These are phyloP conservation scores for Eupithecia subfuscata DNA, from an alignment of 2,888 invertebrate genomes.

Conservation along the genomic window DNA sequence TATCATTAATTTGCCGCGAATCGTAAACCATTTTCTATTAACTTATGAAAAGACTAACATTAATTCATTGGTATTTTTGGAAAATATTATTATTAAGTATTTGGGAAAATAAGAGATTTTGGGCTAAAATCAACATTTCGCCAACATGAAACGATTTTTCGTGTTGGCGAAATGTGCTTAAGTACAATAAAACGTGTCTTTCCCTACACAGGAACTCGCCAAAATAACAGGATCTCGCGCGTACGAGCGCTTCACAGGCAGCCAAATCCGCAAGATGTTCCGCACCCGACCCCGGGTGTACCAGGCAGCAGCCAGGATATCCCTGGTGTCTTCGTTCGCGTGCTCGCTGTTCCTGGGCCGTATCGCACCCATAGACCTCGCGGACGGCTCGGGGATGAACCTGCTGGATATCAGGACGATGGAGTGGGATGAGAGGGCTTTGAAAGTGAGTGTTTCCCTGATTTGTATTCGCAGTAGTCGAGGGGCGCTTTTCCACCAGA, in stretches of 20 bases:
- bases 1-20: no score
- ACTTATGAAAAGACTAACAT: no score
- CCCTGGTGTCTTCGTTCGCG: slow-evolving; percentile 96
- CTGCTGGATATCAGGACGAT: slow-evolving; percentile 91
- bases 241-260: slow-evolving; percentile 96
- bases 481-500: no score
- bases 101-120: no score
- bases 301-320: slow-evolving; percentile 90
- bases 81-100: no score
- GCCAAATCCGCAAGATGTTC: slow-evolving; percentile 95
- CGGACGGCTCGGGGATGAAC: slow-evolving; percentile 99
- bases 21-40: no score
- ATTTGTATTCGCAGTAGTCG: no score
- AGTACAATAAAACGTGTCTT: neutral
- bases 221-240: slow-evolving; percentile 93
- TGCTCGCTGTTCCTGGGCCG: slow-evolving; percentile 94
- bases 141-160: no score
- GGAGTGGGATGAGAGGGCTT: slow-evolving; percentile 89
- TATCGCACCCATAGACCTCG: slow-evolving; percentile 94
- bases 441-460: slow-evolving; percentile 82
- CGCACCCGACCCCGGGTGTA: slow-evolving; percentile 84
- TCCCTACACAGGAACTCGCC: slow-evolving; percentile 85
- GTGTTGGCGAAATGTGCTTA: no score
- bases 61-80: no score
- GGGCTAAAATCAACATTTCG: no score